Base-by-base conservation (phyloP, 2,113 vertebrate genomes). In the Oxyura jamaicensis region DNA sequence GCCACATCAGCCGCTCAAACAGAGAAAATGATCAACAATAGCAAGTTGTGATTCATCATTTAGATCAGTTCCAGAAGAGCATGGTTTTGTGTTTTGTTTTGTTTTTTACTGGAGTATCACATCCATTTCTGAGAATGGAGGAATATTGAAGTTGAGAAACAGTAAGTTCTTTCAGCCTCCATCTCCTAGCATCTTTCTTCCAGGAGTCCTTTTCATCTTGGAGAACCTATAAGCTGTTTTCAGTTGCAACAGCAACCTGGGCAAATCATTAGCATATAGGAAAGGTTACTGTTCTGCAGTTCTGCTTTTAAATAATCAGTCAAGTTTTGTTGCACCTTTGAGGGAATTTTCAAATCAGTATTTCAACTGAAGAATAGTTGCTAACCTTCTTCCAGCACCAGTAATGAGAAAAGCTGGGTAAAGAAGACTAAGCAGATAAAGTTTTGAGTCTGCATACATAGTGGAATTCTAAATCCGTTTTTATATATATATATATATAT, bases 401-500 rank as follows among this genome's bases (percentile, higher is more conserved):
- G 46, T 48, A 81, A 69, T 76, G 68, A 69, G 21, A 65, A 91
- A 69, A 91, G 16, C 10, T 44, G 9, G 20, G 26, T 23, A 72
- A 67, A 82, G 16, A 60, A 67, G 17, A 46, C 10, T 33, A 67
- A 59, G 13, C 6, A 48, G 18, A 55, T 15, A 77, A 42, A 53
- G 11, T 25, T 73, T 86, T 81, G 8, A 60, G 6, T 21, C 10
- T 72, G 62, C 31, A 41, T 52, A 14, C 1, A 1, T 48, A 94
- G 59, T 91, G 53, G 63, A 93, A 93, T 97, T 73, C 79, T 91
- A 89, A 65, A 82, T 50, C 50, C 3, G 29, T 63, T 77, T 71
- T 39, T 94, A 56, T 77, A 93, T 75, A 96, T 96, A 82, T 75
- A 68, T 71, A 42, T 94, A 56, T 77, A 93, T 73, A 96, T 96